These are phyloP conservation scores for Cremastinae sp. DNA, from an alignment of 2,888 invertebrate genomes.

Conservation along the genomic window DNA sequence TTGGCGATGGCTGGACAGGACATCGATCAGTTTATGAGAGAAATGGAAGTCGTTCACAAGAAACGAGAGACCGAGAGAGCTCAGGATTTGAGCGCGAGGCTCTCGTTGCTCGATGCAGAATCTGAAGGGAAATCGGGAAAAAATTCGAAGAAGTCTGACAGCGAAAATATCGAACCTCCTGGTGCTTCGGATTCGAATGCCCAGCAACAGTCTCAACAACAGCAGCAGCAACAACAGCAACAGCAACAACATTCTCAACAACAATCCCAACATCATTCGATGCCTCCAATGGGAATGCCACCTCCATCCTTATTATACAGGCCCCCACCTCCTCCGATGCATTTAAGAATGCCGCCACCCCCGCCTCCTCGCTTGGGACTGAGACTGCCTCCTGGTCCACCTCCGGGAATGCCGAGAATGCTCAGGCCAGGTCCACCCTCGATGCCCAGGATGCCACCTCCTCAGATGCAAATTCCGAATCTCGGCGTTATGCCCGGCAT, in stretches of 20 bases:
- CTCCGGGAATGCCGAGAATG: conserved; percentile 84
- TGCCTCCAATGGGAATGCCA: conserved; percentile 81
- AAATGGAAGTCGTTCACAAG: conserved; percentile 93
- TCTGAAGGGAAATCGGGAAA: conserved; percentile 67
- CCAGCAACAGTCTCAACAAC: conserved; percentile 24
- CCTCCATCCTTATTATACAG: conserved; percentile 83
- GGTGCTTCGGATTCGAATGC: conserved; percentile 64
- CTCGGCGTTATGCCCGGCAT: conserved; percentile 71
- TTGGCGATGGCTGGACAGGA: conserved; percentile 94
- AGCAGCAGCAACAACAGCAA: conserved; percentile 39
- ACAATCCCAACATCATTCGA: conserved; percentile 67
- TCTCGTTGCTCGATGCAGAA: conserved; percentile 75
- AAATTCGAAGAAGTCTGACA: conserved; percentile 64
- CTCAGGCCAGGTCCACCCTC: conserved; percentile 85
- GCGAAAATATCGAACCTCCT: conserved; percentile 68
- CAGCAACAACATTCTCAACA: conserved; percentile 59
- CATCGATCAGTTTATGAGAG: conserved; percentile 95
- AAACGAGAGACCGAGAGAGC: conserved; percentile 87
- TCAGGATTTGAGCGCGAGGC: conserved; percentile 83
- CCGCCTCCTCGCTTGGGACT: conserved; percentile 80
- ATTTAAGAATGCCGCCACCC: conserved; percentile 81
- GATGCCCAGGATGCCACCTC: conserved; percentile 83
- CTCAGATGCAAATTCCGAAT: conserved; percentile 80
- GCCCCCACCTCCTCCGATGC: conserved; percentile 81
- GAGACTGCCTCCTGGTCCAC: conserved; percentile 84